phyloP scores from a whole-genome alignment of 2,797 vertebrate genomes.

The Myotis daubentonii region DNA sequence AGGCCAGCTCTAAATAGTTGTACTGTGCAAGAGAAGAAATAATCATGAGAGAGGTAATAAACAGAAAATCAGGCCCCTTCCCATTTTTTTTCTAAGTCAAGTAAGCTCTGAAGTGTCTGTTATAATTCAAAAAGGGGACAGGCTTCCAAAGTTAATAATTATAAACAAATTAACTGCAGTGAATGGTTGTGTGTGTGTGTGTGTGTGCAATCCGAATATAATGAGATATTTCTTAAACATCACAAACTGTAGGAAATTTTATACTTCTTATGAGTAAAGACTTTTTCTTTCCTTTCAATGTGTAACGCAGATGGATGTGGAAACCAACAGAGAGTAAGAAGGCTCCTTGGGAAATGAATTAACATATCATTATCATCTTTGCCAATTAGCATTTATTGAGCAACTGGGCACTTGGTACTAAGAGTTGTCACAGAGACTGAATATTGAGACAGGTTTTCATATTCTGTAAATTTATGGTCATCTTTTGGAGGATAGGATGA shows the following conservation, averaged over 20 bases:
- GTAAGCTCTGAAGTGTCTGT: not conserved
- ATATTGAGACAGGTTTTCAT: not conserved
- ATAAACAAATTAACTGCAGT: not conserved
- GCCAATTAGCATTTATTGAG: conserved; percentile 49
- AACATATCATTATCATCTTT: conserved; percentile 44
- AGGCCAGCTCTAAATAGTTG: not conserved
- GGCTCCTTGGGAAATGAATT: conserved; percentile 37
- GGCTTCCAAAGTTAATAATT: conserved; percentile 7
- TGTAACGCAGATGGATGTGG: conserved; percentile 15
- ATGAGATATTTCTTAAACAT: conserved; percentile 29
- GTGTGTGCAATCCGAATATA: not conserved
- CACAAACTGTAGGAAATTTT: not conserved
- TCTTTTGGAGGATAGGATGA: conserved; percentile 8
- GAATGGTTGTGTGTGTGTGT: not conserved
- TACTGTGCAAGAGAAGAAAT: not conserved
- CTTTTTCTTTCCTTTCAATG: not conserved
- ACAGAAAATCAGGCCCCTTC: not conserved
- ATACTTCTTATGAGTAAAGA: not conserved
- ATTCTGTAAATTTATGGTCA: not conserved
- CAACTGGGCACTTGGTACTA: not conserved
- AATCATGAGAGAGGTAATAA: not conserved
- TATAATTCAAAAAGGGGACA: not conserved
- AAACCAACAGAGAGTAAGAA: conserved; percentile 40
- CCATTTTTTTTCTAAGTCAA: not conserved
- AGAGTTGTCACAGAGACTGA: not conserved